These are phyloP conservation scores for Pseudococcus jackbeardsleyi DNA, from an alignment of 2,888 invertebrate genomes.

Conservation along the genomic window DNA sequence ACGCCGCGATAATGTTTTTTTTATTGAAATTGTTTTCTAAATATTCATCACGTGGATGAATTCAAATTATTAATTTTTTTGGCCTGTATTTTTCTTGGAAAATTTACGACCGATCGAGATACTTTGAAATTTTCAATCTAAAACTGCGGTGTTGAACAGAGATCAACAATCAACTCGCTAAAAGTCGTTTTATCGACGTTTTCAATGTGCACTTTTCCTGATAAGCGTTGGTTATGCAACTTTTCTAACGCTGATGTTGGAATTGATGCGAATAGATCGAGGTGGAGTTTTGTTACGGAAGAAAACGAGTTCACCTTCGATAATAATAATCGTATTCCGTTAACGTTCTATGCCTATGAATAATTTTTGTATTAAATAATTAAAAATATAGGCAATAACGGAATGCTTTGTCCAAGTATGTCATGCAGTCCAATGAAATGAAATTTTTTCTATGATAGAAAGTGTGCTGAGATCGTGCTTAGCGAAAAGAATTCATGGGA, in stretches of 20 bases:
- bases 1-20: neutral
- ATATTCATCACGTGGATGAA: too few relatives aligned
- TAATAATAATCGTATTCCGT: neutral
- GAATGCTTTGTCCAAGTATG: neutral
- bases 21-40: too few relatives aligned
- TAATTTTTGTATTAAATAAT: conserved; percentile 23
- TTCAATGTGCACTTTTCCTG: neutral
- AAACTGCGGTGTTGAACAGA: too few relatives aligned
- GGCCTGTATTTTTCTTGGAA: too few relatives aligned
- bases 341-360: neutral
- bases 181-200: neutral
- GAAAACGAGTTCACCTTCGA: conserved; percentile 47
- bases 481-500: too few relatives aligned
- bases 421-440: neutral
- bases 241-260: neutral
- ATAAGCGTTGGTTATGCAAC: conserved; percentile 1
- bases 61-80: too few relatives aligned
- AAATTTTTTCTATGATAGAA: neutral
- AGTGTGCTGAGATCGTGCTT: too few relatives aligned
- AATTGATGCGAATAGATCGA: neutral
- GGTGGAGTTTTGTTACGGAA: neutral
- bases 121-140: neutral
- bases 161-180: too few relatives aligned
- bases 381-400: neutral
- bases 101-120: too few relatives aligned